Base-by-base conservation (phyloP, 2,888 invertebrate genomes). In the Alsophila aescularia region DNA sequence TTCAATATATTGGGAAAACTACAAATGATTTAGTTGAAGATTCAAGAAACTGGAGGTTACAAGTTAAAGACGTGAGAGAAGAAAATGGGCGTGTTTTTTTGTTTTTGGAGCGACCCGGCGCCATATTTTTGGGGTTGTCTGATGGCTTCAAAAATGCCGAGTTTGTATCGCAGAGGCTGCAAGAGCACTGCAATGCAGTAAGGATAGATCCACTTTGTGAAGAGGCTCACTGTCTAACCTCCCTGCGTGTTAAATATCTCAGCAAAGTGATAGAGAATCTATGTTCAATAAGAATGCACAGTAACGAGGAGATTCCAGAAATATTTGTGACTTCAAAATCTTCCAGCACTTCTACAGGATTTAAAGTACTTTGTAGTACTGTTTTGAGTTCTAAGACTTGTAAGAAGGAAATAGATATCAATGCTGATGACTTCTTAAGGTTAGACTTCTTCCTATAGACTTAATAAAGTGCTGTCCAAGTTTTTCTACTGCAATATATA, bases 381-480 rank as follows among this genome's bases (percentile, higher is more conserved):
- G 94, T 95, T 1, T 78, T 93, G 21, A 94, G 94, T 89, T 78
- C 85, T 5, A 82, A 85, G 54, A 85, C 85, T n/a, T 92, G 93
- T 55, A 75, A 78, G 16, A 94, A 94, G 77, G 93, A 93, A 70
- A 82, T 60, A 2, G 52, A 54, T 32, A 70, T 92, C n/a, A 89
- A 72, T 36, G 87, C 92, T 57, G 75, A 85, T 34, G 88, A 92
- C n/a, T 93, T 93, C 75, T 85, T 92, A 64, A 89, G 87, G 93
- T 93, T 18, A 44, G 13, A 7, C 2, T 10, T 10, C 0, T 10
- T 29, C 10, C 2, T 2, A 29, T n/a, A 29, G 3, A 29, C 10
- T 29, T 29, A 8, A 24, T 24, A 2, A 24, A 7, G 3, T 24
- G 8, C 7, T n/a, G n/a, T n/a, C n/a, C n/a, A n/a, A n/a, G n/a